Conservation (phyloP, 2,888 invertebrate genomes). For the Rotaria socialis region DNA sequence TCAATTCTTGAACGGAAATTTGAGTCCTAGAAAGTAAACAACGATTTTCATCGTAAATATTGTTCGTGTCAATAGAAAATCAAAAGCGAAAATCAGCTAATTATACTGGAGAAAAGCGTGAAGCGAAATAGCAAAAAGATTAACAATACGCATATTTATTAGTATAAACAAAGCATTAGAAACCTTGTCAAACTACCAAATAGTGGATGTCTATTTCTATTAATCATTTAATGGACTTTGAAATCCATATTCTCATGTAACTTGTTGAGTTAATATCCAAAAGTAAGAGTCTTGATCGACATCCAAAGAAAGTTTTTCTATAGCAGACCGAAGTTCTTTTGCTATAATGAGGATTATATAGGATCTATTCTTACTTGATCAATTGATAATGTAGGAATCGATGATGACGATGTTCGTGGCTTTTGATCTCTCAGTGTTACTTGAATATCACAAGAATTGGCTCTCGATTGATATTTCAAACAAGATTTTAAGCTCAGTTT, state of each 20-base stretch:
- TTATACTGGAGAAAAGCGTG: too few species aligned
- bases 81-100: too few species aligned
- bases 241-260: background rate
- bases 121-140: too few species aligned
- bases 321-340: too few species aligned
- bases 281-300: background rate
- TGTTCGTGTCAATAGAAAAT: too few species aligned
- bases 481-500: background rate
- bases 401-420: background rate
- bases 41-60: too few species aligned
- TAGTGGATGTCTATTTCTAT: too few species aligned
- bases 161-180: background rate
- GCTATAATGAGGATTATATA: too few species aligned
- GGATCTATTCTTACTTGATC: background rate
- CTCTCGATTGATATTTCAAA: background rate
- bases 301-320: too few species aligned
- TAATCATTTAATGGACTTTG: too few species aligned
- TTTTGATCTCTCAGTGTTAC: background rate
- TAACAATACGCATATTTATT: background rate
- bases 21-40: background rate
- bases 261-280: background rate
- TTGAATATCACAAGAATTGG: slow-evolving; percentile 33
- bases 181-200: background rate
- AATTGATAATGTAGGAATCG: background rate
- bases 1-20: background rate